Conservation (phyloP, 2,888 invertebrate species). For the Mythimna albipuncta region DNA sequence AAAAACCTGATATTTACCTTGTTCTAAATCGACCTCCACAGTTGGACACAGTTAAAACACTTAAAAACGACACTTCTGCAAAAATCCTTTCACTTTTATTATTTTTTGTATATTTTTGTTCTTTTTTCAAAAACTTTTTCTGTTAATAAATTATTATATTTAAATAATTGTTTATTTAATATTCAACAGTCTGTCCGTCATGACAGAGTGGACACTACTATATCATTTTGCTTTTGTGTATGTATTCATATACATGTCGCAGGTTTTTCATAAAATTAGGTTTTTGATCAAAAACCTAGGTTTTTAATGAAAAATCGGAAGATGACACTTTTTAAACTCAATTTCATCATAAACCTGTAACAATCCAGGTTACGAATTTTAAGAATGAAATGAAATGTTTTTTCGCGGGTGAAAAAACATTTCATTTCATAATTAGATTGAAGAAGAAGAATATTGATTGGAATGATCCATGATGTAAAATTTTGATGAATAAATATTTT, state of each 20-base stretch:
- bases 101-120: neutral
- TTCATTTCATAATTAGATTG: too few relatives aligned
- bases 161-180: slow-evolving; percentile 2
- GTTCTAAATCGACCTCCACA: slow-evolving; percentile 29
- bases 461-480: too few relatives aligned
- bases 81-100: slow-evolving; percentile 25
- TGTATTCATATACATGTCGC: slow-evolving; percentile 6
- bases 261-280: too few relatives aligned
- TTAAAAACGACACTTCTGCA: slow-evolving; percentile 30
- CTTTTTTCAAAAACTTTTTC: neutral
- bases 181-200: slow-evolving; percentile 36
- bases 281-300: too few relatives aligned
- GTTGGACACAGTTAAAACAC: slow-evolving; percentile 29
- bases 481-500: too few relatives aligned
- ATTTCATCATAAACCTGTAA: too few relatives aligned
- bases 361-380: too few relatives aligned
- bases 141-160: neutral
- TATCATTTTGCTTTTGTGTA: slow-evolving; percentile 35
- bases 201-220: slow-evolving; percentile 49
- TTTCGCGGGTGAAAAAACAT: too few relatives aligned
- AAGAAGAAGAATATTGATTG: too few relatives aligned
- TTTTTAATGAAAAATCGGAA: too few relatives aligned
- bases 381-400: too few relatives aligned
- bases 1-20: slow-evolving; percentile 39
- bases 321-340: too few relatives aligned